Base-by-base conservation (phyloP, 2,888 invertebrate species). In the Herminia tarsipennalis region DNA sequence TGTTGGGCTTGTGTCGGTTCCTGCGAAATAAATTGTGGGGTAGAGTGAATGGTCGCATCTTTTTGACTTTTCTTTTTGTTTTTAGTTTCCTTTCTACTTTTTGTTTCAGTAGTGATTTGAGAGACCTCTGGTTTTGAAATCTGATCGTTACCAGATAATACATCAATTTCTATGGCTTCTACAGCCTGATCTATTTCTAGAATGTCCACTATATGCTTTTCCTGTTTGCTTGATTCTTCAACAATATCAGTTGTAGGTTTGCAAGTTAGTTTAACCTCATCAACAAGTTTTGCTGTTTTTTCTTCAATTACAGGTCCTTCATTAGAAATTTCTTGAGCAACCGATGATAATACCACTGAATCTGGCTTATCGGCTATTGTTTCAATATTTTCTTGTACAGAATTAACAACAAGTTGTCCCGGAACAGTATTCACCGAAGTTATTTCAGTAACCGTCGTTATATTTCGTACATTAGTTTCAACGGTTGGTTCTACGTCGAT, bases 41-140 rank as follows among this genome's bases (percentile, higher is more conserved):
- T 18, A 29, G 12, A 29, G 3, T 62, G 56, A 38, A 49, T 21
- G 13, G 18, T 30, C n/a, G 6, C 16, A 27, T 24, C 29, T 42
- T 34, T 49, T 18, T 50, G 46, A 5, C 42, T 21, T 46, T 61
- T 64, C 46, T 53, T 69, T 45, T 58, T 61, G 33, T 36, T 54
- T 48, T 64, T 69, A n/a, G 40, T 33, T 14, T 24, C 6, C 18
- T 49, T 56, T 34, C 40, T 45, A 10, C 24, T 38, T 1, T 22
- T 20, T 29, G 21, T 20, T 16, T 9, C 13, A 18, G 4, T 16
- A 9, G 22, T 2, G 1, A n/a, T n/a, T n/a, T n/a, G n/a, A n/a
- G n/a, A n/a, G n/a, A n/a, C n/a, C n/a, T n/a, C n/a, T n/a, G n/a
- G n/a, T n/a, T n/a, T n/a, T n/a, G n/a, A n/a, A n/a, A n/a, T n/a